phyloP scores from a whole-genome alignment of 2,113 vertebrate species.

The Narcine bancroftii region DNA sequence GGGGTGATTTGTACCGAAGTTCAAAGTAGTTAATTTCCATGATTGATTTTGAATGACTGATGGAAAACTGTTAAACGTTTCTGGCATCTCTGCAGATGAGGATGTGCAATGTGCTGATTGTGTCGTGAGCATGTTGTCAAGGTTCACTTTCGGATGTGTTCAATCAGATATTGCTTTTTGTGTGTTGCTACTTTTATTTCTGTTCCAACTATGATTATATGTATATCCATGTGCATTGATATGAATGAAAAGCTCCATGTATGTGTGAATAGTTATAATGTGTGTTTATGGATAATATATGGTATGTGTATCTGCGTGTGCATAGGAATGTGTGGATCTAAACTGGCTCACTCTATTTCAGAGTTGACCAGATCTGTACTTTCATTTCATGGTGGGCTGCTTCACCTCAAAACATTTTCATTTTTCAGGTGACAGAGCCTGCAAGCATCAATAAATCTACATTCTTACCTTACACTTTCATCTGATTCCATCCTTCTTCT shows the following conservation, averaged over 20 bases:
- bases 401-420: background rate
- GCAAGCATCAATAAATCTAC: background rate
- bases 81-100: background rate
- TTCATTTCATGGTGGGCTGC: background rate
- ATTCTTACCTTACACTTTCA: background rate
- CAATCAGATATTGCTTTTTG: background rate
- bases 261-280: background rate
- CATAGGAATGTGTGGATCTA: background rate
- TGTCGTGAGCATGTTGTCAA: background rate
- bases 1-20: slow-evolving; percentile 30
- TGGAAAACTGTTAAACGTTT: slow-evolving; percentile 11
- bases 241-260: background rate
- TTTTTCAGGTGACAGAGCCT: background rate
- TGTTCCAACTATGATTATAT: background rate
- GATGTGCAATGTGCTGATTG: background rate
- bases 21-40: slow-evolving; percentile 27
- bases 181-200: background rate
- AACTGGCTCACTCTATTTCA: background rate
- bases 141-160: background rate
- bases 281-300: background rate
- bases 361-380: background rate
- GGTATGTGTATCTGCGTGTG: background rate
- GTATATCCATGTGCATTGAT: background rate
- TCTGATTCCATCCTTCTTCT: background rate
- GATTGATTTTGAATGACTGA: slow-evolving; percentile 27